Conservation (phyloP, 2,113 vertebrate species). For the Fregetta grallaria region DNA sequence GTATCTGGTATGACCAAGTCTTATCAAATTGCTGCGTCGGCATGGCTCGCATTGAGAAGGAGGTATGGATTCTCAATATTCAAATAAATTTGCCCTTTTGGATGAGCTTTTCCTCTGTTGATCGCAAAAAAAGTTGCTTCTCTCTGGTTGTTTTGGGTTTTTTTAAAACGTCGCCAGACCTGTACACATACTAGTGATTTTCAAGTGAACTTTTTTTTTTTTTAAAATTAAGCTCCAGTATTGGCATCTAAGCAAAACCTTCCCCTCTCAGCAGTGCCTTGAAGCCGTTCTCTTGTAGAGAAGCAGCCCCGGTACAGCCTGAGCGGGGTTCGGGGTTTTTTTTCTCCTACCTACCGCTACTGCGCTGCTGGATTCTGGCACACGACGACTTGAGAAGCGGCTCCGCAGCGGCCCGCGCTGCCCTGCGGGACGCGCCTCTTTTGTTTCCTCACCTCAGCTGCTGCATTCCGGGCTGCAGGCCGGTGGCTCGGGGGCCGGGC, state of each 20-base stretch:
- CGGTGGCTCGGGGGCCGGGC: too few species aligned
- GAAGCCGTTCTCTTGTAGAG: neutral
- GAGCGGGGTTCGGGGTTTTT: fast-evolving
- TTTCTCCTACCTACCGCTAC: too few species aligned
- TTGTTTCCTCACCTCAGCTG: too few species aligned
- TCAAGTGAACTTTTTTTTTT: too few species aligned
- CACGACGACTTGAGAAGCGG: too few species aligned
- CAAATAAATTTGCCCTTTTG: neutral
- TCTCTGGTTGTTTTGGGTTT: neutral
- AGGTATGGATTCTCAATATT: neutral
- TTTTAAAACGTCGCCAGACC: neutral
- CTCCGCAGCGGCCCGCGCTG: too few species aligned
- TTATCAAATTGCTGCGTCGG: neutral
- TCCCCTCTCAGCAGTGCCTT: neutral
- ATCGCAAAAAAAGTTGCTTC: neutral
- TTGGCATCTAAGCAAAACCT: neutral
- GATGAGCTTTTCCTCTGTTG: neutral
- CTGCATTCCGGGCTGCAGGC: too few species aligned
- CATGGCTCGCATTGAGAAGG: neutral
- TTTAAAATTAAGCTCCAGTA: neutral
- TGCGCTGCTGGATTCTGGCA: too few species aligned
- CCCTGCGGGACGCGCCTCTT: too few species aligned
- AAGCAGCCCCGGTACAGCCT: fast-evolving
- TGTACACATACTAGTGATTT: neutral
- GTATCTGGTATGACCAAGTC: neutral